Conservation (phyloP, 2,888 invertebrate genomes). For the Uloborus plumipes region DNA sequence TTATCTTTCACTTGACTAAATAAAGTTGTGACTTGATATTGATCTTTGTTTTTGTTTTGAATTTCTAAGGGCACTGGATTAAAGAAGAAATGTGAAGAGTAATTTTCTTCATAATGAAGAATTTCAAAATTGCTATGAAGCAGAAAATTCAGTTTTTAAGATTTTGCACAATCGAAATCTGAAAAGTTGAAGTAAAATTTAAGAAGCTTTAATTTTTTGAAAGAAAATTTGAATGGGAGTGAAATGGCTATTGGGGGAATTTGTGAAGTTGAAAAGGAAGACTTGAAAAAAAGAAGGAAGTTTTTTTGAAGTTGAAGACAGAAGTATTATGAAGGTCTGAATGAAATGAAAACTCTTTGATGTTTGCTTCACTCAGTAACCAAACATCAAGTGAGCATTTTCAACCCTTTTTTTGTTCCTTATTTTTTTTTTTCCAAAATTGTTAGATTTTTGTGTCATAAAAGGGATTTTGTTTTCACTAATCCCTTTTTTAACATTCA, state of each 20-base stretch:
- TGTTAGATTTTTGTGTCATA: too few species aligned
- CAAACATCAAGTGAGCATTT: slow-evolving; percentile 64
- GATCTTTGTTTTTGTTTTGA: slow-evolving; percentile 63
- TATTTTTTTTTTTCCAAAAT: too few species aligned
- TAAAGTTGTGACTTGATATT: slow-evolving; percentile 54
- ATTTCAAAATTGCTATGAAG: slow-evolving; percentile 47
- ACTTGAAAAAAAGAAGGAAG: slow-evolving; percentile 45
- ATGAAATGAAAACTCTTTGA: slow-evolving; percentile 45
- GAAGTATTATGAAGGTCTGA: slow-evolving; percentile 44
- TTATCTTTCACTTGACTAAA: slow-evolving; percentile 42
- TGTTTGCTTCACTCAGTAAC: slow-evolving; percentile 56
- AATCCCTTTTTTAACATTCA: too few species aligned
- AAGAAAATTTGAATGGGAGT: slow-evolving; percentile 31
- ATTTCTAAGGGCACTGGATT: slow-evolving; percentile 60
- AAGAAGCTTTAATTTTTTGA: slow-evolving; percentile 41
- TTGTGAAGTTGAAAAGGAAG: slow-evolving; percentile 30
- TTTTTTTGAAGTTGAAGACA: slow-evolving; percentile 51
- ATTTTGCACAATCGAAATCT: slow-evolving; percentile 12
- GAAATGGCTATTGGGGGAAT: slow-evolving; percentile 33
- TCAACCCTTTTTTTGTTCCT: slow-evolving; percentile 2
- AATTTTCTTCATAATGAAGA: slow-evolving; percentile 58
- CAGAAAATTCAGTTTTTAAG: slow-evolving; percentile 39
- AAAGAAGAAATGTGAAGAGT: slow-evolving; percentile 59
- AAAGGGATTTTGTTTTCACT: too few species aligned
- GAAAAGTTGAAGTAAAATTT: slow-evolving; percentile 30